phyloP scores from a whole-genome alignment of 1,140 invertebrate genomes.

The Pararge aegeria region DNA sequence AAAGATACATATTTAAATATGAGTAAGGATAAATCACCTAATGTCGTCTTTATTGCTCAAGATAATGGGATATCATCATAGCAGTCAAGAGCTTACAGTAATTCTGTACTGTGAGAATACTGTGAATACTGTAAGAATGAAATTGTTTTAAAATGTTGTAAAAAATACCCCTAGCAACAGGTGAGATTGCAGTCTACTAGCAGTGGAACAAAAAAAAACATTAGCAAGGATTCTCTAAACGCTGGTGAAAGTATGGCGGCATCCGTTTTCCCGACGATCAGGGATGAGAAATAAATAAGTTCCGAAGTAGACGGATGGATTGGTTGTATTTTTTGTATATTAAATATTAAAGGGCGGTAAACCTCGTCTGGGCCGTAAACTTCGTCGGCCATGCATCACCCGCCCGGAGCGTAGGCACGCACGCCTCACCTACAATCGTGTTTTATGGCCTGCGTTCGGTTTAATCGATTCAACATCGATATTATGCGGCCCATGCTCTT shows the following conservation, averaged over 20 bases:
- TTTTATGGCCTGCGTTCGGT: conserved; percentile 60
- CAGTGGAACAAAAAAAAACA: no score
- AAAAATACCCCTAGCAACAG: no score
- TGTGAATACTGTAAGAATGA: no score
- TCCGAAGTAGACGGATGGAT: conserved; percentile 43
- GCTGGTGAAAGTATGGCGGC: not conserved
- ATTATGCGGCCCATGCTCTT: no score
- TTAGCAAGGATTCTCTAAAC: not conserved
- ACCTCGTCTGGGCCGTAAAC: conserved; percentile 64
- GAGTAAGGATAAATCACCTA: no score
- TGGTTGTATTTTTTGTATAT: conserved; percentile 70
- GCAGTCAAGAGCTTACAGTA: no score
- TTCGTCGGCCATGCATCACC: conserved; percentile 62
- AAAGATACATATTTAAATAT: no score
- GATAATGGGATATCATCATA: no score
- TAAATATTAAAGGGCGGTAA: conserved; percentile 72
- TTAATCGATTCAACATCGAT: conserved; percentile 29
- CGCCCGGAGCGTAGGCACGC: conserved; percentile 10
- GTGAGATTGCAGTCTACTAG: no score
- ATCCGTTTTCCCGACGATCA: not conserved
- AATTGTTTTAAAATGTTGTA: no score
- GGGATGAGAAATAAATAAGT: conserved; percentile 5
- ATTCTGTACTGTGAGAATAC: no score
- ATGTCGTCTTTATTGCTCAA: no score
- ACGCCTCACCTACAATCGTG: conserved; percentile 58